A percentile compares a stretch with the other conserved stretches of the same genome.
Evolutionary conservation across 2,888 invertebrate genomes (phyloP).

Genomic region (Allacma fusca): DNA sequence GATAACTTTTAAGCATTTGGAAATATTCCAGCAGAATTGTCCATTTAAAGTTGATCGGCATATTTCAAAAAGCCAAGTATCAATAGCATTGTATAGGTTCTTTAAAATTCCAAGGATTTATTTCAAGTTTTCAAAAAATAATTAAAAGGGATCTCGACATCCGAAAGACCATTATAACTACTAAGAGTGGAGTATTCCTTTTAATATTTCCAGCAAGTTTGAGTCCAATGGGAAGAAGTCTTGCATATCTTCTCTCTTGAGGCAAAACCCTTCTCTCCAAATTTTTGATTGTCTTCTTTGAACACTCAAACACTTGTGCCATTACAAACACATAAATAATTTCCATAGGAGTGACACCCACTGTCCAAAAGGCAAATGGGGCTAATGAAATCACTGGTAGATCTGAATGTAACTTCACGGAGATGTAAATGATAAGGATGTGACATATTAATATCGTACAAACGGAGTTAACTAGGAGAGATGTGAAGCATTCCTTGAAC

Average conservation of each 20-base stretch:
- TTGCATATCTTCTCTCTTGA: neutral
- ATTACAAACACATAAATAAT: neutral
- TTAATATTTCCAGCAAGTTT: constrained; percentile 3
- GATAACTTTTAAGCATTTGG: too few species aligned
- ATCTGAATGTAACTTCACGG: neutral
- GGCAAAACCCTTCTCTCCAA: neutral
- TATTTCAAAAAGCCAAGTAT: too few species aligned
- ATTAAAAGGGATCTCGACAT: neutral
- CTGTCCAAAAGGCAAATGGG: neutral
- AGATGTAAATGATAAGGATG: neutral
- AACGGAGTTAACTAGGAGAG: neutral
- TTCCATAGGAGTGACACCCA: neutral
- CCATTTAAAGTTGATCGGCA: too few species aligned
- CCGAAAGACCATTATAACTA: neutral
- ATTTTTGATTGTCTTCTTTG: neutral
- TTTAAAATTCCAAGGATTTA: too few species aligned
- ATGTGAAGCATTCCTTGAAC: neutral
- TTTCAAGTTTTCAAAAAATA: neutral
- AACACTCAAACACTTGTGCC: neutral
- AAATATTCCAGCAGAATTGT: too few species aligned
- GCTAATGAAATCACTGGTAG: neutral
- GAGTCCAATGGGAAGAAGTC: neutral
- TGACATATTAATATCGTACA: neutral
- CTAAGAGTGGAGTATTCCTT: neutral
- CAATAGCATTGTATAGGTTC: too few species aligned